Evolutionary conservation across 2,888 invertebrate genomes (phyloP).

Genomic region (Nomada hirtipes): DNA sequence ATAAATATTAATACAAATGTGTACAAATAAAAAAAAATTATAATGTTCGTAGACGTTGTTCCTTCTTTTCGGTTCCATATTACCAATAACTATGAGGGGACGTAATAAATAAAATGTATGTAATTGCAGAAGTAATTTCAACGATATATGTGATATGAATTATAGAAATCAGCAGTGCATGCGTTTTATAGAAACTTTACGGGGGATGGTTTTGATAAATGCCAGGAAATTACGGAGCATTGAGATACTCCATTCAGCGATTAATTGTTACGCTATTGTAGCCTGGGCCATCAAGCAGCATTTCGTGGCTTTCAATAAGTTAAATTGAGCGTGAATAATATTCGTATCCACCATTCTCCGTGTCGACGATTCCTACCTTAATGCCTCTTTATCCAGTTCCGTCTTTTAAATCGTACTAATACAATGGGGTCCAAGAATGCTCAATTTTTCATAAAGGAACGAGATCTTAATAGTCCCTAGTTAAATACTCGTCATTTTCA

Average conservation of each 20-base stretch:
- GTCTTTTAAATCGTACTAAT: constrained; percentile 42
- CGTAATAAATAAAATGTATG: not conserved
- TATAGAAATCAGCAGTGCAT: constrained; percentile 17
- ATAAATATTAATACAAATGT: constrained; percentile 33
- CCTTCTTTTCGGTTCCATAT: not conserved
- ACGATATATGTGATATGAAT: not conserved
- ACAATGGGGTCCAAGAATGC: constrained; percentile 28
- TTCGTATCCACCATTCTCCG: constrained; percentile 71
- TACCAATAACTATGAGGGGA: not conserved
- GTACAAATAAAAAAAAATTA: constrained; percentile 52
- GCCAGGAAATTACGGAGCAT: constrained; percentile 62
- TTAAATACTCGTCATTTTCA: constrained; percentile 30
- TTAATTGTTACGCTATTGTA: constrained; percentile 77
- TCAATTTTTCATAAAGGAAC: constrained; percentile 43
- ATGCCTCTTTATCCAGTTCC: constrained; percentile 69
- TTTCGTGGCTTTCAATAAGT: constrained; percentile 73
- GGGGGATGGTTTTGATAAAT: constrained; percentile 61
- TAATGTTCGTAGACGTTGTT: constrained; percentile 38
- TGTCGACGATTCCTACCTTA: constrained; percentile 67
- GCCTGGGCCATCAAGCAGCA: constrained; percentile 66
- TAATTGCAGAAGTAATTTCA: not conserved
- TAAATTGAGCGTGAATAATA: constrained; percentile 82
- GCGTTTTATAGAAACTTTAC: constrained; percentile 31
- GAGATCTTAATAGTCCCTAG: constrained; percentile 39
- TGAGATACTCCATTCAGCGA: constrained; percentile 68